Evolutionary conservation across 2,113 vertebrate species (phyloP), one percentile per base, ranked within the genome.

Genomic region (Empidonax traillii): DNA sequence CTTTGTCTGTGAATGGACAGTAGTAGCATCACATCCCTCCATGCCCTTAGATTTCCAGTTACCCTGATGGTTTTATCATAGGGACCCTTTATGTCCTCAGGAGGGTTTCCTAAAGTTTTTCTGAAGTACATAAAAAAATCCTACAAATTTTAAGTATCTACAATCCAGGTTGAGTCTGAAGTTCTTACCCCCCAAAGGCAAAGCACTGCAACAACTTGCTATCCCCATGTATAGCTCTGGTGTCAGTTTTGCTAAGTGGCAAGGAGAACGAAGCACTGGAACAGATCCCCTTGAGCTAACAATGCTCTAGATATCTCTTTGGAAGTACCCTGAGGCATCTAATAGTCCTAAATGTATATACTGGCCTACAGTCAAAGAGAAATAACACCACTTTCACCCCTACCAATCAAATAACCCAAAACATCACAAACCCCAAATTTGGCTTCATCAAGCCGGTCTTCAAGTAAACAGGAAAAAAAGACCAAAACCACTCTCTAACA

Each of bases 401-500:
- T 46, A 62, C 8, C 65, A 62, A 21, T 7, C 56, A 58, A 61
- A 74, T 18, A 81, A 74, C 14, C 8, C 28, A 6, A 37, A 78
- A 20, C 47, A 59, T 5, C 23, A 9, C 16, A 71, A 91, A 53
- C 2, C 10, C 17, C 39, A 61, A 66, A 92, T 53, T 8, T 31
- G 18, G 23, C n/a, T 59, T 51, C 33, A 84, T 15, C 9, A 63
- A 58, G 22, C 5, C 12, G 35, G 28, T 24, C 56, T 67, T 87
- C 55, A 78, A 47, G 67, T 21, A 53, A 89, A 74, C 30, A 71
- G 30, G 56, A 90, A 41, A 41, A 41, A 58, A 61, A 47, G 15
- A 46, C 0, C 0, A 8, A 79, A 77, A 44, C 1, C 1, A 1
- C 5, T 24, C 52, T 62, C 35, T 66, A 77, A 66, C 12, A 62